Evolutionary conservation across 2,888 invertebrate genomes (phyloP).

Genomic region (Caradrina kadenii): DNA sequence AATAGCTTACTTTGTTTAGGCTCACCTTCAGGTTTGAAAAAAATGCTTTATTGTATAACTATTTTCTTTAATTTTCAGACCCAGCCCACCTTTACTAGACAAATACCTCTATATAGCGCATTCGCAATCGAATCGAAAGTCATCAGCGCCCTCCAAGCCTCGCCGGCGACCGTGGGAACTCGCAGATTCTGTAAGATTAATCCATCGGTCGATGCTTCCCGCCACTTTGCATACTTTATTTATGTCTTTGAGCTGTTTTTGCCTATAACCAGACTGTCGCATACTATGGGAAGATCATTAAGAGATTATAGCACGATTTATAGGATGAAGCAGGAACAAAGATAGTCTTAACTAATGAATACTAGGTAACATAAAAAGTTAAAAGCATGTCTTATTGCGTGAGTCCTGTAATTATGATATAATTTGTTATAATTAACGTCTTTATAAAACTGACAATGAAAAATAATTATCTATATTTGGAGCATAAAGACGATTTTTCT

Average conservation of each 20-base stretch:
- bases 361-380: slow-evolving; percentile 1
- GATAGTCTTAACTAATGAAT: slow-evolving; percentile 27
- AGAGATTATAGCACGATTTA: slow-evolving; percentile 43
- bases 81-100: not conserved
- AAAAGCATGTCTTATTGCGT: not conserved
- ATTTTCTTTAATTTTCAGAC: not conserved
- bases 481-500: slow-evolving; percentile 23
- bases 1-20: no score
- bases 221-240: slow-evolving; percentile 76
- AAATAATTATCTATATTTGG: slow-evolving; percentile 41
- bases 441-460: slow-evolving; percentile 30
- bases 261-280: slow-evolving; percentile 56
- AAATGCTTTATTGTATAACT: not conserved
- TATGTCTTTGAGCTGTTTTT: slow-evolving; percentile 69
- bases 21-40: not conserved
- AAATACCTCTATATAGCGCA: slow-evolving; percentile 3
- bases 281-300: slow-evolving; percentile 56
- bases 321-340: slow-evolving; percentile 14
- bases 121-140: slow-evolving; percentile 58
- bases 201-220: slow-evolving; percentile 74
- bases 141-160: slow-evolving; percentile 54
- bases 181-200: slow-evolving; percentile 76
- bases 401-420: slow-evolving; percentile 8
- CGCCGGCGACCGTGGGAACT: slow-evolving; percentile 76
- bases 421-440: slow-evolving; percentile 16